A percentile compares a stretch with the other conserved stretches of the same genome.
phyloP scores from a whole-genome alignment of 2,888 invertebrate genomes.

The Drosophila monieri region DNA sequence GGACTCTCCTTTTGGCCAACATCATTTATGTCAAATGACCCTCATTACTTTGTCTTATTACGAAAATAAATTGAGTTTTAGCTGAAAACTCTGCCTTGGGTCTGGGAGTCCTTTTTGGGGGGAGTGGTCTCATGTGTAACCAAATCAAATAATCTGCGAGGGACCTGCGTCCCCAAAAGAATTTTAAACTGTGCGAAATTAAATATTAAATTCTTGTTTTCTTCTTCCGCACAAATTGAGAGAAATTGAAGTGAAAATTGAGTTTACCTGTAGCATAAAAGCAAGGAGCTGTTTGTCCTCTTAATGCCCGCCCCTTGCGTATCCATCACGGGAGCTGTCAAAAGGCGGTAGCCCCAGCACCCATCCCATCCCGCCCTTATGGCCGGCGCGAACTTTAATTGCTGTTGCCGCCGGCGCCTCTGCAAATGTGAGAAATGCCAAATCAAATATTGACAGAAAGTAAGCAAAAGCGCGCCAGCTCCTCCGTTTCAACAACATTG shows the following conservation, averaged over 20 bases:
- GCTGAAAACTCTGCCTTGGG: conserved; percentile 56
- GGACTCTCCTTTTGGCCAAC: conserved; percentile 18
- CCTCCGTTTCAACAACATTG: conserved; percentile 21
- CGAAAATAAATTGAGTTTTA: conserved; percentile 78
- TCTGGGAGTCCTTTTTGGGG: neutral
- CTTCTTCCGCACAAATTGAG: conserved; percentile 42
- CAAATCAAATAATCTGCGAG: conserved; percentile 27
- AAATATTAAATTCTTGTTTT: conserved; percentile 10
- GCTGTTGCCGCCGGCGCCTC: conserved; percentile 52
- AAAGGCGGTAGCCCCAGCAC: conserved; percentile 22
- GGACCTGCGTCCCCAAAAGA: conserved; percentile 6
- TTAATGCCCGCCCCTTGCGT: conserved; percentile 51
- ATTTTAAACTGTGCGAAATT: conserved; percentile 7
- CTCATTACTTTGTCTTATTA: conserved; percentile 77
- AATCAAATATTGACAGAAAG: conserved; percentile 75
- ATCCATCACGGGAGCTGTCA: conserved; percentile 62
- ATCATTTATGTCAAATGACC: conserved; percentile 79
- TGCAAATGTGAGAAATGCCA: conserved; percentile 69
- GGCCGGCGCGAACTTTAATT: conserved; percentile 54
- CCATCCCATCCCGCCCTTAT: neutral
- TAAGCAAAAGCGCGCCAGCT: conserved; percentile 54
- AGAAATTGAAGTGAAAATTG: conserved; percentile 71
- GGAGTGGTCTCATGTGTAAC: conserved; percentile 38
- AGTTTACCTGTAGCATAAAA: conserved; percentile 64
- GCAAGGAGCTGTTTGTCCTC: conserved; percentile 21